Conservation (phyloP, 1,140 invertebrate species). For the Platyura marginata region DNA sequence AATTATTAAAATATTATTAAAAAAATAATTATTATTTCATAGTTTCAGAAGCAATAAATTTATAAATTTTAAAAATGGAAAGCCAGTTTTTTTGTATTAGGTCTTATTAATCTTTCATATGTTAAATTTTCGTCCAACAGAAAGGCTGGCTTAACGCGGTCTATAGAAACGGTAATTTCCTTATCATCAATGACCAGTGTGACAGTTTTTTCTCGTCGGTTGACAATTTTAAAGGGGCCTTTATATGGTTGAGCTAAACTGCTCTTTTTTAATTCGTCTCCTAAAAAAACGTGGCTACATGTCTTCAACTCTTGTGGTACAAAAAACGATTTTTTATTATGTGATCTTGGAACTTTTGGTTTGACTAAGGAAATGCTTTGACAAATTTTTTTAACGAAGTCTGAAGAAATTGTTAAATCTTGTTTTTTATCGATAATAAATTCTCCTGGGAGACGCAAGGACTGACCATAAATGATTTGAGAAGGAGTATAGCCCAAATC, state of each 20-base stretch:
- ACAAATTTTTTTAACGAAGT: too few species aligned
- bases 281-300: constrained; percentile 11
- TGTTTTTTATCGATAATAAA: constrained; percentile 10
- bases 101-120: too few species aligned
- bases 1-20: too few species aligned
- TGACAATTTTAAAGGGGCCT: constrained; percentile 13
- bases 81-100: too few species aligned
- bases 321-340: constrained; percentile 2
- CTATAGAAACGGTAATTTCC: constrained; percentile 5
- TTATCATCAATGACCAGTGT: constrained; percentile 6
- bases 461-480: constrained; percentile 18
- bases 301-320: constrained; percentile 9
- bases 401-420: too few species aligned
- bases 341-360: constrained; percentile 2
- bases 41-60: too few species aligned
- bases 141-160: constrained; percentile 6
- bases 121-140: too few species aligned
- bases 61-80: too few species aligned
- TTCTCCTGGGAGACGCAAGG: constrained; percentile 18
- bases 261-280: constrained; percentile 8
- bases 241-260: constrained; percentile 12
- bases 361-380: too few species aligned
- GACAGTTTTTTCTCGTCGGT: constrained; percentile 8
- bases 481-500: constrained; percentile 12
- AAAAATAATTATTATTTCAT: too few species aligned